Evolutionary conservation across 2,888 invertebrate genomes (phyloP), one percentile per base, ranked within the genome.

Genomic region (Platycheirus albimanus): DNA sequence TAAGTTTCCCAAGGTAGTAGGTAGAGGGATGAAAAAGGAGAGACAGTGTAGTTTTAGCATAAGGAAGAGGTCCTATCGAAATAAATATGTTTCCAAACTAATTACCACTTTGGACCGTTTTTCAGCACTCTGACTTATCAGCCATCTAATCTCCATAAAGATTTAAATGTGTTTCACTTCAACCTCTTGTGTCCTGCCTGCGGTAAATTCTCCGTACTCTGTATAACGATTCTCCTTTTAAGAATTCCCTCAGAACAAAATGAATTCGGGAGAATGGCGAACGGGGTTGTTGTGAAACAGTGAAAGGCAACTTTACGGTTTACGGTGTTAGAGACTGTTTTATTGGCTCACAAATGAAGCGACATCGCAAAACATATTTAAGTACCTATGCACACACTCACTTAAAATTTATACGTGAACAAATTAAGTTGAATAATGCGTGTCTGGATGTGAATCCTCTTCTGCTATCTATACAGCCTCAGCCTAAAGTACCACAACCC

Each of bases 391-490:
- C 58, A 58, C 43, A 61, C 61, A 61, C 61, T 61, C 43, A 61
- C 61, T 61, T 61, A 61, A 45, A 61, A 61, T 61, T 61, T 70
- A 70, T 81, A 76, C 71, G 71, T 49, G 71, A 24, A 63, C 66
- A 70, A 70, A 81, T 77, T 83, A 78, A 67, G 69, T 77, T 78
- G 78, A 83, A 67, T 74, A 83, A 83, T 83, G 83, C 83, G 83
- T 83, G 77, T 72, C 71, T 72, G 81, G 66, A 56, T 78, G 63
- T 83, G 67, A 72, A 77, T 77, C 67, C 13, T 13, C 8, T 54
- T 3, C 45, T 61, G 66, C 15, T 76, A 76, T 81, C 77, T 83
- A 72, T 67, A 56, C 13, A 24, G 20, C 38, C 10, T 56, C 13
- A 56, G 56, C 19, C 36, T 13, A 1, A n/a, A 24, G 24, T 24